These are phyloP conservation scores for Microcebus tavaratra DNA, from an alignment of 2,113 vertebrate species.

Conservation along the genomic window DNA sequence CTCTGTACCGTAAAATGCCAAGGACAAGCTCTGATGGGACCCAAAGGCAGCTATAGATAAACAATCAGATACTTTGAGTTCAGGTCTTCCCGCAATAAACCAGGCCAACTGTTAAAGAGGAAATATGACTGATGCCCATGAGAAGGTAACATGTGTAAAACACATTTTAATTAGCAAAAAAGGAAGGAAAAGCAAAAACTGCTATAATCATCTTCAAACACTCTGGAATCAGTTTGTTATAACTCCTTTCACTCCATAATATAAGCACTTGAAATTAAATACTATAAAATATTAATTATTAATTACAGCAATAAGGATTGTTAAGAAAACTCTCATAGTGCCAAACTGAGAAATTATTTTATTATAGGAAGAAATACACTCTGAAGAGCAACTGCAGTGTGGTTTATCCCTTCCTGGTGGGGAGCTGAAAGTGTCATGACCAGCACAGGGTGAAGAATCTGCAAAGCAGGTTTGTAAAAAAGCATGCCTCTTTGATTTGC, in stretches of 20 bases:
- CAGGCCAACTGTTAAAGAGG: not conserved
- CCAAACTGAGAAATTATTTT: not conserved
- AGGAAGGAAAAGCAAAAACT: not conserved
- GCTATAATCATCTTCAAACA: not conserved
- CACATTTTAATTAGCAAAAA: not conserved
- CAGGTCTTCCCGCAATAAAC: not conserved
- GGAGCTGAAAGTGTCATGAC: not conserved
- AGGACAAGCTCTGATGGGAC: not conserved
- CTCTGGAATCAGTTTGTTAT: not conserved
- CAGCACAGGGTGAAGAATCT: not conserved
- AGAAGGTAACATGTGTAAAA: not conserved
- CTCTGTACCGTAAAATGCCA: not conserved
- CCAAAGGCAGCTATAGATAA: not conserved
- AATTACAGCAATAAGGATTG: not conserved
- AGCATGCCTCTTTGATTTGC: not conserved
- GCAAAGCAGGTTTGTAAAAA: not conserved
- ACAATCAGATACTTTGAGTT: not conserved
- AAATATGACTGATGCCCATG: not conserved
- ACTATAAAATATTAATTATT: not conserved
- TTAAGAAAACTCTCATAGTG: not conserved
- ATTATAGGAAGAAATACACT: not conserved
- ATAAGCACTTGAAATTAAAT: not conserved
- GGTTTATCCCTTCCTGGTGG: fast-evolving
- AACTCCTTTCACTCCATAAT: not conserved
- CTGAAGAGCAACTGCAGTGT: not conserved